Base-by-base conservation (phyloP, 2,113 vertebrate species). In the Noctilio leporinus region DNA sequence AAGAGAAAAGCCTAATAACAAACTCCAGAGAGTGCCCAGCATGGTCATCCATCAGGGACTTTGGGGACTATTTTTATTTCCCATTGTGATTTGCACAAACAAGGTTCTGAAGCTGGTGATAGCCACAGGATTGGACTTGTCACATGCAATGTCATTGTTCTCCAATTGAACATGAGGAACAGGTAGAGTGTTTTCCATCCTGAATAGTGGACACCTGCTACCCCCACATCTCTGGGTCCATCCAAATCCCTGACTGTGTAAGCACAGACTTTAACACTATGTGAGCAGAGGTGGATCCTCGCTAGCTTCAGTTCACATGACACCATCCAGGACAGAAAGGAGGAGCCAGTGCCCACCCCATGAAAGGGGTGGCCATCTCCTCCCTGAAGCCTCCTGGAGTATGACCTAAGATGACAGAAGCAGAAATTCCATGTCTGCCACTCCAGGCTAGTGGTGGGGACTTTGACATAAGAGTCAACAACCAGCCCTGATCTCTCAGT, bases 271-370 rank as follows among this genome's bases (percentile, higher is more conserved):
- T 17, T 16, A 3, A 80, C 35, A 43, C 14, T 28, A n/a, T 9
- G 0, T 69, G 45, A 82, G 45, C 73, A 16, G 16, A 84, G 10
- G 4, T 2, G 2, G 33, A 20, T 35, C 16, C 5, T 89, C 30
- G 19, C 40, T 67, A 75, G 0, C 28, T 55, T 24, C 14, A 38
- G 1, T 30, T 12, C 33, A 1, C 38, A 16, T 4, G 0, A n/a
- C n/a, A n/a, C 30, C 11, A 22, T 81, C n/a, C 17, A 88, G 30
- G 59, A n/a, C n/a, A 45, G 8, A 69, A 76, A 72, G 51, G 43
- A 1, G 2, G 24, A 17, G 6, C 38, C 19, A 19, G 0, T 2
- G 35, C 24, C 7, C 5, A 62, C 24, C 38, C 9, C 33, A 51
- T 70, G 33, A 59, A 2, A 30, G 16, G 2, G 10, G 55, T 10